Base-by-base conservation (phyloP, 1,140 invertebrate species). In the Chlorops oryzae region DNA sequence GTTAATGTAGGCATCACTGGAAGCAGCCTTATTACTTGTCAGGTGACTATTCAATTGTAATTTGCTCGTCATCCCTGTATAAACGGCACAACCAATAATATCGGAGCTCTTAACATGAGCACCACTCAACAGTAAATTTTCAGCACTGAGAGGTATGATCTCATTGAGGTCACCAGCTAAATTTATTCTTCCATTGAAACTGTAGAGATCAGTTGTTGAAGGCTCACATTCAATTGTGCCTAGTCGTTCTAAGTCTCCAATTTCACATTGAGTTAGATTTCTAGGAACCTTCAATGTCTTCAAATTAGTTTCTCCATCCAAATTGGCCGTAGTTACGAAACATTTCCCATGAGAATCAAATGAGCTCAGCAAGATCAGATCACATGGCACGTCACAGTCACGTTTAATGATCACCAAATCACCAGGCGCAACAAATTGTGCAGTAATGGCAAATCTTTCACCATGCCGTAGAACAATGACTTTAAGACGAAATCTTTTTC, bases 241-340 rank as follows among this genome's bases (percentile, higher is more conserved):
- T 39, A 80, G 66, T 25, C 72, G 70, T 2, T 78, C 76, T 32
- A 79, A 61, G 25, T 78, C 73, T 48, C 77, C 71, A 15, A 69
- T 51, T 9, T 66, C 62, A 13, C 70, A 58, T 0, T 60, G 50
- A 10, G 70, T 69, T 21, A 72, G 41, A 18, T 68, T 62, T 3
- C 63, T 59, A 0, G 79, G 79, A 5, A 80, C 77, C 48, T 74
- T 63, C 65, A 85, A 74, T 3, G 96, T 92, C 77, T 99, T 99
- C 15, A 99, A 74, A 77, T 99, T 99, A 1, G 96, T 98, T 74
- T 99, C 97, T 5, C 97, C 97, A 74, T 99, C 97, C 51, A 99
- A 76, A 77, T 99, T 99, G 25, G 96, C 91, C 0, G 97, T 99
- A 74, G 99, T 96, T 57, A 99, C 92, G 69, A 96, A 99, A 73